Base-by-base conservation (phyloP, 2,888 invertebrate species). In the Dryobotodes eremita region DNA sequence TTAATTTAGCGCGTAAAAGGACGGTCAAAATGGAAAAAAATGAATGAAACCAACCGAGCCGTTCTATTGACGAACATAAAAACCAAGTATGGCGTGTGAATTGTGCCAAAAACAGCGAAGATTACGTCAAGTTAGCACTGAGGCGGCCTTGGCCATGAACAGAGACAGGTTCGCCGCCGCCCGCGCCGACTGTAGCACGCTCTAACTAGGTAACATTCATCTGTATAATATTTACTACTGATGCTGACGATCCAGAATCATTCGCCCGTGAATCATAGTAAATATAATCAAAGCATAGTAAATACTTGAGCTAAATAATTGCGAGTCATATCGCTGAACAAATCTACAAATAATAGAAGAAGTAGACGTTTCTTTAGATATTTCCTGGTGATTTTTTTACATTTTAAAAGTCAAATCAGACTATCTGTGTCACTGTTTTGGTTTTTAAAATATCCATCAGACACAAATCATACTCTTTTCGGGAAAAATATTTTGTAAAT, bases 121-220 rank as follows among this genome's bases (percentile, higher is more conserved):
- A 80, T 89, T 87, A 87, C 86, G 89, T 89, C 78, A 86, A 86
- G 75, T 86, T 72, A 82, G 80, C 68, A 71, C 66, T 62, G 83
- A 70, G 42, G 20, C 78, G 88, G 62, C 89, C 89, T 89, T 89
- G 89, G 82, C 88, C 88, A 86, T 88, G 89, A 89, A 85, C 87
- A 81, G 80, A 82, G 88, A 85, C 80, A 81, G 86, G 81, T 75
- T 73, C 61, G 78, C 61, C 46, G 73, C 59, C 66, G 72, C 50
- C 59, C 66, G 72, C 50, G 72, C 23, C 36, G 74, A 71, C 73
- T 71, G 75, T 64, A 71, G 13, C 72, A 59, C 61, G 46, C 36
- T 65, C 72, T 77, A 72, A 53, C 71, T 81, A 50, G 77, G 61
- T 69, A 78, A 72, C 59, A 55, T 68, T 64, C 75, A 69, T 86